These are phyloP conservation scores for Clarias batrachus DNA, from an alignment of 2,113 vertebrate genomes.

Conservation along the genomic window DNA sequence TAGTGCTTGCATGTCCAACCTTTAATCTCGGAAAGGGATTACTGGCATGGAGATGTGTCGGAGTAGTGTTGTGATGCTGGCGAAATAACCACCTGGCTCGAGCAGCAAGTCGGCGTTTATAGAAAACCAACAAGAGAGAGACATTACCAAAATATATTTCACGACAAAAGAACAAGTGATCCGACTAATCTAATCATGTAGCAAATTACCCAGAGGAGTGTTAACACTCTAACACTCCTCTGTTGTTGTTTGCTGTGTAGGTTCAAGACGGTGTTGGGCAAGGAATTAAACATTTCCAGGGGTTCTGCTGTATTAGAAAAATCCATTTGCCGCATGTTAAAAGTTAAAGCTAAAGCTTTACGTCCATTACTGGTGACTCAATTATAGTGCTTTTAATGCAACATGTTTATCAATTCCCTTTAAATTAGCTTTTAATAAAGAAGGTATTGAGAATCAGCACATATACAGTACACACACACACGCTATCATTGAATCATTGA, in stretches of 20 bases:
- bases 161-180: not conserved
- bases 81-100: not conserved
- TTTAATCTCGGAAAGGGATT: slow-evolving; percentile 43
- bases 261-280: not conserved
- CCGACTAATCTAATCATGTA: slow-evolving; percentile 16
- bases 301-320: not conserved
- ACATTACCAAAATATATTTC: not conserved
- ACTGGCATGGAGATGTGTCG: not conserved
- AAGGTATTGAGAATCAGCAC: not conserved
- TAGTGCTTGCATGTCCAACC: slow-evolving; percentile 24
- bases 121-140: not conserved
- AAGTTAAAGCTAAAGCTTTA: not conserved
- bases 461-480: too few relatives aligned
- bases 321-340: not conserved
- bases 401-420: not conserved
- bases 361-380: not conserved
- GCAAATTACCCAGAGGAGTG: not conserved
- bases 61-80: not conserved
- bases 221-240: not conserved
- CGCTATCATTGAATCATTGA: too few relatives aligned
- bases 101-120: not conserved
- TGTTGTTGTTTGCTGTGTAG: not conserved
- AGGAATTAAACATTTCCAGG: not conserved
- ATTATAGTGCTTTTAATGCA: not conserved
- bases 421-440: not conserved